Conservation (phyloP, 2,888 invertebrate genomes). For the Drosophila anomelani region DNA sequence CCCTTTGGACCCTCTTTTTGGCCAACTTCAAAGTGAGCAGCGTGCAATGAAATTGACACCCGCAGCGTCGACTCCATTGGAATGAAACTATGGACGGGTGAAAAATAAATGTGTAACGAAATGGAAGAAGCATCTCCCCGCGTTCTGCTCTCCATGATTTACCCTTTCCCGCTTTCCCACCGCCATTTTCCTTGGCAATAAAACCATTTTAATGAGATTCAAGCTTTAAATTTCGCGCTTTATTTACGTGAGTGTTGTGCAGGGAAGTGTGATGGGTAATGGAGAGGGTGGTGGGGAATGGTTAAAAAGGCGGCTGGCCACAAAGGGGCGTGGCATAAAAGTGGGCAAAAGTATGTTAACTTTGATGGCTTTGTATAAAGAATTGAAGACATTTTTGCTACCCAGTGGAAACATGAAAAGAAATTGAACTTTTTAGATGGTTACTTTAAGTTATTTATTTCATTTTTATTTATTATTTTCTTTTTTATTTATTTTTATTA, state of each 20-base stretch:
- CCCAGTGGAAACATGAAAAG: constrained; percentile 1
- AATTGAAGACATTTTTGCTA: not conserved
- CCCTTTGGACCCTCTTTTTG: constrained; percentile 31
- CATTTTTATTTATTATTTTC: not conserved
- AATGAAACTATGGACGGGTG: constrained; percentile 71
- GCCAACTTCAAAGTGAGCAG: constrained; percentile 67
- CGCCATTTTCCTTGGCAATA: constrained; percentile 58
- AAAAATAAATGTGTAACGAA: constrained; percentile 73
- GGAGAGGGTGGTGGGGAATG: constrained; percentile 1
- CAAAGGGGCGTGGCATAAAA: constrained; percentile 41
- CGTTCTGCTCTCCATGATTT: not conserved
- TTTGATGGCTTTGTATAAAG: not conserved
- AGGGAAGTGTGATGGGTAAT: constrained; percentile 27
- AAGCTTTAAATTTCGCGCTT: constrained; percentile 77
- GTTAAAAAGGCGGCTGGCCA: constrained; percentile 1
- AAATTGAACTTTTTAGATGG: not conserved
- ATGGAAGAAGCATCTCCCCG: constrained; percentile 59
- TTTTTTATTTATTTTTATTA: too few species aligned
- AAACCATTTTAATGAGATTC: constrained; percentile 78
- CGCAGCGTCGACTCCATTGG: constrained; percentile 67
- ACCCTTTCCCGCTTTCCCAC: constrained; percentile 1
- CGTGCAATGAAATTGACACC: constrained; percentile 76
- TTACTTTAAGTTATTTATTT: not conserved
- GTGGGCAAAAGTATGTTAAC: constrained; percentile 30
- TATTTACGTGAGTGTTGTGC: constrained; percentile 67